Conservation (phyloP, 1,140 invertebrate species). For the Augochlora pura region DNA sequence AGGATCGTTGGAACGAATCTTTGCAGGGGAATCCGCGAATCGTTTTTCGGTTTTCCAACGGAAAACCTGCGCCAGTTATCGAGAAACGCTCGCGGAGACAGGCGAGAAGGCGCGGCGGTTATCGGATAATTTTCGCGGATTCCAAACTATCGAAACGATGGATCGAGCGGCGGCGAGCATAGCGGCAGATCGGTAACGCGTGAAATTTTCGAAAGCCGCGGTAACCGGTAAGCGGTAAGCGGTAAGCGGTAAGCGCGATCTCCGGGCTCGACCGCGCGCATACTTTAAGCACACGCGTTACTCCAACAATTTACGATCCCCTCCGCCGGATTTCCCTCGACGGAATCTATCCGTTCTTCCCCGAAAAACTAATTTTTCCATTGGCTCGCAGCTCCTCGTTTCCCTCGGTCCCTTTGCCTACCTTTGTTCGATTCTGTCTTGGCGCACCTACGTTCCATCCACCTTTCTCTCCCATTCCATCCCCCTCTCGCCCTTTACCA, state of each 20-base stretch:
- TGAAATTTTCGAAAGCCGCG: slow-evolving; percentile 67
- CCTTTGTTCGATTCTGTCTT: slow-evolving; percentile 21
- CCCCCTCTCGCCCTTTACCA: slow-evolving; percentile 27
- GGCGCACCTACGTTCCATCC: neutral
- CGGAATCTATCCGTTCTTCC: neutral
- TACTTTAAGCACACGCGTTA: slow-evolving; percentile 57
- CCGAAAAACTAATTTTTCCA: neutral
- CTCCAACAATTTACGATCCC: slow-evolving; percentile 70
- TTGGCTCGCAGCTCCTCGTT: neutral
- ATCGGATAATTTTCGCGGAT: slow-evolving; percentile 60
- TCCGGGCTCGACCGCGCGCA: slow-evolving; percentile 54
- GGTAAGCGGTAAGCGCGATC: slow-evolving; percentile 64
- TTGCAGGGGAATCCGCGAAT: too few species aligned
- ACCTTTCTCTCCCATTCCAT: slow-evolving; percentile 6
- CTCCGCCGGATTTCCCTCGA: neutral
- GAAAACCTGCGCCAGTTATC: slow-evolving; percentile 31
- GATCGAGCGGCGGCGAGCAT: slow-evolving; percentile 46
- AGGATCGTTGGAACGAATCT: too few species aligned
- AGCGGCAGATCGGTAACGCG: slow-evolving; percentile 60
- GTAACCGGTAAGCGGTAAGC: too few species aligned
- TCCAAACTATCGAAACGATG: slow-evolving; percentile 64
- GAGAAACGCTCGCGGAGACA: slow-evolving; percentile 43
- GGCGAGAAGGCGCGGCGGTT: slow-evolving; percentile 51
- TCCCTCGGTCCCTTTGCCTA: neutral
- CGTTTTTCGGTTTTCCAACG: neutral